Conservation (phyloP, 1,140 invertebrate genomes). For the Spodoptera litura region DNA sequence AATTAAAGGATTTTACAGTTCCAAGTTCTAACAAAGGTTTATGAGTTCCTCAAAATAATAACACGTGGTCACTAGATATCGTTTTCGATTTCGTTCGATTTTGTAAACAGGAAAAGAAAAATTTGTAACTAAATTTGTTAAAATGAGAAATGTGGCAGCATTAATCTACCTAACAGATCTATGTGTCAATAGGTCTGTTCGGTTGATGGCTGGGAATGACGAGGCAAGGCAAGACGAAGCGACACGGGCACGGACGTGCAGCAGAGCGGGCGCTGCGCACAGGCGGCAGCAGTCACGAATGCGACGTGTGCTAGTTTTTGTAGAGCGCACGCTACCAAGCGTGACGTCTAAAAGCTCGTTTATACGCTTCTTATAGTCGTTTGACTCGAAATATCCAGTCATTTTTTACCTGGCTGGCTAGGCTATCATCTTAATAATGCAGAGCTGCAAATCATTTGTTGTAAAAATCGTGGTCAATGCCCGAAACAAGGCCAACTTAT, state of each 20-base stretch:
- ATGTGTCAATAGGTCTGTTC: background rate
- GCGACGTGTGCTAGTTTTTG: slow-evolving; percentile 75
- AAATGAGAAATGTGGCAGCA: too few relatives aligned
- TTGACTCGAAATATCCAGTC: slow-evolving; percentile 67
- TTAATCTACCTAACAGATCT: too few relatives aligned
- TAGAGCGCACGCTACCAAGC: slow-evolving; percentile 65
- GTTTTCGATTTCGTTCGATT: too few relatives aligned
- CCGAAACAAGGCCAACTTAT: slow-evolving; percentile 59
- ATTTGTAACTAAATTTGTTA: too few relatives aligned
- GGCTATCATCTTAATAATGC: slow-evolving; percentile 66
- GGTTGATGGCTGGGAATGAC: background rate
- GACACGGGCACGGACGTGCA: slow-evolving; percentile 31
- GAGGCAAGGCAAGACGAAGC: background rate
- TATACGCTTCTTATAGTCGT: slow-evolving; percentile 76
- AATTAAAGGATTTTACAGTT: too few relatives aligned
- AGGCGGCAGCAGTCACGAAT: slow-evolving; percentile 62
- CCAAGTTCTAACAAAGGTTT: too few relatives aligned
- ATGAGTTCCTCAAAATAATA: too few relatives aligned
- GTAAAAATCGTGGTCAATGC: slow-evolving; percentile 54
- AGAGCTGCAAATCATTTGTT: slow-evolving; percentile 61
- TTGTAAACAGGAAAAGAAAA: too few relatives aligned
- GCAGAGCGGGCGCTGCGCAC: slow-evolving; percentile 32
- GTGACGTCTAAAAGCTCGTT: slow-evolving; percentile 83
- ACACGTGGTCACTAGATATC: too few relatives aligned
- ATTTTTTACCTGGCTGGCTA: slow-evolving; percentile 62